Evolutionary conservation across 1,140 invertebrate species (phyloP), one percentile per base, ranked within the genome.

Genomic region (Panulirus ornatus): DNA sequence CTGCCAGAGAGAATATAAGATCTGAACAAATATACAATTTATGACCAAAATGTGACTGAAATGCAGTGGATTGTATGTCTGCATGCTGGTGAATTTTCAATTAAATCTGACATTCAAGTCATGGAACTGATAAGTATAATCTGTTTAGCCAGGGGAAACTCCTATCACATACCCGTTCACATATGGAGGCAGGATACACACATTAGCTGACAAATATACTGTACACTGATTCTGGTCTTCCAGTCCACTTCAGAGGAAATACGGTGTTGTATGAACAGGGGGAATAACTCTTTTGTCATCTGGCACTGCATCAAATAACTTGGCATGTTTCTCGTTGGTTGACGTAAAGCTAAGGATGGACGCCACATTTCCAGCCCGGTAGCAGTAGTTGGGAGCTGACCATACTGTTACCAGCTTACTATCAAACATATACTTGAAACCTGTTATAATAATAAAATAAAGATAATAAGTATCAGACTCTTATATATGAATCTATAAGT

Each of bases 301-400:
- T 47, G 98, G 98, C 58, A 99, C 99, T 63, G 98, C 98, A 91
- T 97, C 95, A 94, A 99, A 99, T 92, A 99, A 95, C 94, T 98
- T 97, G 34, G 97, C 95, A 92, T 96, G 96, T 92, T 96, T 95
- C 91, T 96, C 95, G 90, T 97, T 96, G 2, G 96, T 96, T 88
- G 96, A 96, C 54, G 95, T 95, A 93, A 98, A 98, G 93, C 96
- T 96, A 91, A 99, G 94, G 93, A 99, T 98, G 90, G 98, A 97
- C 44, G 98, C 98, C 75, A 98, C 96, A 93, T 99, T 99, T 42
- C 98, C 98, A 93, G 98, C 99, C 70, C 98, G 96, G 94, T 99
- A 99, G 94, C 98, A 99, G 94, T 99, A 99, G 94, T 99, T 99
- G 0, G 98, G 98, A 19, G 98, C 98, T 42, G 98, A 99, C 98